These are phyloP conservation scores for Ciconia maguari DNA, from an alignment of 2,113 vertebrate species.

Conservation along the genomic window DNA sequence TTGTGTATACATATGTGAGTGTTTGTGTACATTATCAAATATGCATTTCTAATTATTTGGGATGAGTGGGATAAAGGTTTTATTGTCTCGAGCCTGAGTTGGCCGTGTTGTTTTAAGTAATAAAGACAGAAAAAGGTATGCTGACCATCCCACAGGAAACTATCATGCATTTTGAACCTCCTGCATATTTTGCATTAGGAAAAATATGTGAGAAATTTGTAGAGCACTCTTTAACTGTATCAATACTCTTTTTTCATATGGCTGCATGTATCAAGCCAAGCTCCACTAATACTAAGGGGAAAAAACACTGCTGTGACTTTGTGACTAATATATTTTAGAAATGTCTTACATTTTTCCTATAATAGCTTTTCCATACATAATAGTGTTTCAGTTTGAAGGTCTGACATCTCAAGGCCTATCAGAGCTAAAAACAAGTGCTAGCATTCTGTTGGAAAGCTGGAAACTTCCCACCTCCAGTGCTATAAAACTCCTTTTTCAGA, in stretches of 20 bases:
- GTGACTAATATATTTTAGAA: conserved; percentile 55
- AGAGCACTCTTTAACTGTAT: background rate
- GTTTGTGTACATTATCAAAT: background rate
- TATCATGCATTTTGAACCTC: background rate
- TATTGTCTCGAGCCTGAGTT: background rate
- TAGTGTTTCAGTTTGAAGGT: conserved; percentile 42
- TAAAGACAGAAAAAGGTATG: background rate
- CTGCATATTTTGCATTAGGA: conserved; percentile 28
- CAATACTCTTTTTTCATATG: conserved; percentile 37
- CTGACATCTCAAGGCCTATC: conserved; percentile 37
- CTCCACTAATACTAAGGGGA: background rate
- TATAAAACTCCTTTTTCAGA: conserved; percentile 25
- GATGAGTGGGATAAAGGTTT: background rate
- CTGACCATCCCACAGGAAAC: conserved; percentile 11
- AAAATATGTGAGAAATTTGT: conserved; percentile 50
- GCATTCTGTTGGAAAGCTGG: conserved; percentile 6
- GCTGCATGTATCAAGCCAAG: background rate
- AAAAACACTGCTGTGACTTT: background rate
- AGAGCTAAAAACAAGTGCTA: conserved; percentile 13
- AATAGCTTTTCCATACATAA: conserved; percentile 61
- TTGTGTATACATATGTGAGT: background rate
- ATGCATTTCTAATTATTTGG: background rate
- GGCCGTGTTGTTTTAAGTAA: background rate
- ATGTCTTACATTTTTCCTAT: conserved; percentile 19
- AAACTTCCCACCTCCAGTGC: background rate